phyloP scores from a whole-genome alignment of 2,113 vertebrate genomes.

The Baryphthengus martii region DNA sequence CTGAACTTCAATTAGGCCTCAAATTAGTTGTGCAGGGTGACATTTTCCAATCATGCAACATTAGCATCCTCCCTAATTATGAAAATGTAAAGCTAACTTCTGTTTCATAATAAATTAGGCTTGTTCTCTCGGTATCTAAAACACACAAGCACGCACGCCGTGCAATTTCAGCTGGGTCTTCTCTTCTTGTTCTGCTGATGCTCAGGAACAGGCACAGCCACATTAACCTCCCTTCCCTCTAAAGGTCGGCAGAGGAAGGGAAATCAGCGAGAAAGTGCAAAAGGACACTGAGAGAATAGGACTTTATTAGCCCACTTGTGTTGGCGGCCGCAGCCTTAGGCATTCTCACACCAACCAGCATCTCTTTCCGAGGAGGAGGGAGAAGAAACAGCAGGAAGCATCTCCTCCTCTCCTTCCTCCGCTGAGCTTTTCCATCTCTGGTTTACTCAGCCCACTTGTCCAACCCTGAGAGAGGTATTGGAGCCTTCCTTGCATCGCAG shows the following conservation, averaged over 20 bases:
- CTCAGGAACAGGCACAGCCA: neutral
- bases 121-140: neutral
- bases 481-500: neutral
- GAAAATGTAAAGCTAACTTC: slow-evolving; percentile 63
- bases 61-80: slow-evolving; percentile 74
- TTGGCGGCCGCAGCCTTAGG: neutral
- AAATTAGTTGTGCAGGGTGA: slow-evolving; percentile 73
- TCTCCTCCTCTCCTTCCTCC: neutral
- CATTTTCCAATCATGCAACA: slow-evolving; percentile 76
- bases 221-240: neutral
- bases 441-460: neutral
- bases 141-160: neutral
- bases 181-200: neutral
- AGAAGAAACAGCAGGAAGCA: neutral
- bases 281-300: neutral
- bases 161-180: neutral
- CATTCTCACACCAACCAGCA: neutral
- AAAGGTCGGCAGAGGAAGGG: neutral
- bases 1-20: slow-evolving; percentile 68
- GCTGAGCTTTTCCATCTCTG: neutral
- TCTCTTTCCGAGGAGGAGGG: neutral
- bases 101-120: slow-evolving; percentile 65
- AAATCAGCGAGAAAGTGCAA: neutral
- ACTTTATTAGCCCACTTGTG: neutral
- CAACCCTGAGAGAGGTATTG: neutral